A percentile compares a stretch with the other conserved stretches of the same genome.
These are phyloP conservation scores for Epicauta chinensis DNA, from an alignment of 1,140 invertebrate genomes.

Conservation along the genomic window DNA sequence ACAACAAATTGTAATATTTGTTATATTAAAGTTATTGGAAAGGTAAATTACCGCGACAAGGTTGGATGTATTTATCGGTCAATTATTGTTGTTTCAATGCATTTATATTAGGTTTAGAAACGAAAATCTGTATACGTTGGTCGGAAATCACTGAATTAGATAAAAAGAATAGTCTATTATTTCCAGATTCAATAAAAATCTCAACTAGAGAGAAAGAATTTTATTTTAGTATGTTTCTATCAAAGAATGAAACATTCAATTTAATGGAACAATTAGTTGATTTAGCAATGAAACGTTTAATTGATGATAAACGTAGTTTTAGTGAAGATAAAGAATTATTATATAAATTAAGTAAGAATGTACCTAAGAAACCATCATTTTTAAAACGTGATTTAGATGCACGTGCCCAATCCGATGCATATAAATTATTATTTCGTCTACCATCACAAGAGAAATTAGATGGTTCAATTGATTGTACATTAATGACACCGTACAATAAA, in stretches of 20 bases:
- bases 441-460: constrained; percentile 87
- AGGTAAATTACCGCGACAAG: constrained; percentile 84
- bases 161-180: constrained; percentile 69
- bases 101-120: constrained; percentile 86
- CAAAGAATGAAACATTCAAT: constrained; percentile 81
- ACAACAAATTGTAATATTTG: constrained; percentile 24
- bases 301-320: constrained; percentile 79
- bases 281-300: constrained; percentile 92
- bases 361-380: constrained; percentile 80
- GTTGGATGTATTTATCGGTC: constrained; percentile 93
- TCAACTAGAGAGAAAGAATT: constrained; percentile 75
- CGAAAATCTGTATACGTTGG: constrained; percentile 80
- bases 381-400: constrained; percentile 93
- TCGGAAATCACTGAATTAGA: constrained; percentile 68
- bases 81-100: constrained; percentile 96
- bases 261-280: constrained; percentile 94
- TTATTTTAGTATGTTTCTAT: constrained; percentile 86
- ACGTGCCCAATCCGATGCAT: constrained; percentile 81
- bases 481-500: constrained; percentile 96
- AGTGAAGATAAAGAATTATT: constrained; percentile 77
- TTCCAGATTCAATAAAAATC: constrained; percentile 82
- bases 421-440: constrained; percentile 77
- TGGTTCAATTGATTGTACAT: constrained; percentile 79
- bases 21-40: constrained; percentile 92
- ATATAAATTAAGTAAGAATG: constrained; percentile 76